Conservation (phyloP, 2,797 vertebrate genomes). For the Bovichtus variegatus region DNA sequence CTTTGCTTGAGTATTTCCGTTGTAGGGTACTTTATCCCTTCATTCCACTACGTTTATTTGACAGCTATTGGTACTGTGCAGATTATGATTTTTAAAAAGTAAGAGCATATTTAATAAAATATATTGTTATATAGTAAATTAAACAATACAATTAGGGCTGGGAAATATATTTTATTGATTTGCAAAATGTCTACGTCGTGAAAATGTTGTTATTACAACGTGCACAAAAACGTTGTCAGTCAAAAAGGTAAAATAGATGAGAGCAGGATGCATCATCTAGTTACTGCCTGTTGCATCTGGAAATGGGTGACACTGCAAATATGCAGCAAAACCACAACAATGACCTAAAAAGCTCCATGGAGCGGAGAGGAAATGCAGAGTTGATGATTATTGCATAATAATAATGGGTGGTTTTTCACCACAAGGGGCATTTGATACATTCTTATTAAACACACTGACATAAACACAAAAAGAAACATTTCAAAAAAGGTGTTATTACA, state of each 20-base stretch:
- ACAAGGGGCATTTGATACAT: background rate
- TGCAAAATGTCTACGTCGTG: no score
- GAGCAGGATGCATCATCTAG: background rate
- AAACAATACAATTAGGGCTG: no score
- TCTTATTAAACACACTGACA: background rate
- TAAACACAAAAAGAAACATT: background rate
- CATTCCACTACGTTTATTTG: background rate
- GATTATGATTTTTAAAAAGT: background rate
- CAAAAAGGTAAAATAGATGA: background rate
- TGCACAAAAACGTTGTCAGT: background rate
- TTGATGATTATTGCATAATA: background rate
- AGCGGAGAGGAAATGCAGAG: background rate
- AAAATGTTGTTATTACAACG: background rate
- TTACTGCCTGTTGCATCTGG: background rate
- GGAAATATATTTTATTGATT: background rate
- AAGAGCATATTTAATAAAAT: background rate
- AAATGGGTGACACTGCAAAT: background rate
- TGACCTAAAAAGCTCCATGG: background rate
- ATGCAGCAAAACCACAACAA: background rate
- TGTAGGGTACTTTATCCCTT: background rate
- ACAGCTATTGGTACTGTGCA: background rate
- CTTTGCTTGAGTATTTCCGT: background rate
- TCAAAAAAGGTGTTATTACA: background rate
- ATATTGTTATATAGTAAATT: background rate
- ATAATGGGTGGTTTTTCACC: constrained; percentile 2